Evolutionary conservation across 1,140 invertebrate genomes (phyloP).

Genomic region (Lycorma delicatula): DNA sequence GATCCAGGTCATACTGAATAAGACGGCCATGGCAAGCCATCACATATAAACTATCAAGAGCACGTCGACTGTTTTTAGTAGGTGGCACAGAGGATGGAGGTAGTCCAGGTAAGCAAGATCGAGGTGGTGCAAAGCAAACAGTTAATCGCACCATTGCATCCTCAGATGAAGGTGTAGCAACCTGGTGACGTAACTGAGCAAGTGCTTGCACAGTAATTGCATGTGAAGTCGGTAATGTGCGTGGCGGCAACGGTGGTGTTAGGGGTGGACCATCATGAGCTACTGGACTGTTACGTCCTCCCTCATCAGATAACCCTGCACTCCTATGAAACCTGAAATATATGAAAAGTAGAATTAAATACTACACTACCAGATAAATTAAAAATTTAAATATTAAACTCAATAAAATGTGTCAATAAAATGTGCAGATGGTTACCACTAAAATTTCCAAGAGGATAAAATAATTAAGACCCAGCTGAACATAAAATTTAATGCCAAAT

Average conservation of each 20-base stretch:
- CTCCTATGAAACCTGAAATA: conserved; percentile 78
- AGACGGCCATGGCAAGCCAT: conserved; percentile 81
- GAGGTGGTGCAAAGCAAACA: background rate
- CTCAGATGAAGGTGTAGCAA: background rate
- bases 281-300: conserved; percentile 67
- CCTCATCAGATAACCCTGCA: conserved; percentile 63
- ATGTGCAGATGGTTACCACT: background rate
- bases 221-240: conserved; percentile 80
- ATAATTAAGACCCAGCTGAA: too few species aligned
- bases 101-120: too few species aligned
- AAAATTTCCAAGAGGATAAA: too few species aligned
- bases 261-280: conserved; percentile 60
- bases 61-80: conserved; percentile 27
- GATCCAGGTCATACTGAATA: conserved; percentile 85
- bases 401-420: background rate
- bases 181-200: conserved; percentile 60
- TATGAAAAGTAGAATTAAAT: background rate
- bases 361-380: background rate
- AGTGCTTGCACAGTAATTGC: conserved; percentile 69
- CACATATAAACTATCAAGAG: conserved; percentile 79
- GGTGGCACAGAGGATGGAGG: background rate
- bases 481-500: too few species aligned
- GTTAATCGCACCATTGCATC: background rate
- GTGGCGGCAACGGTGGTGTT: conserved; percentile 82
- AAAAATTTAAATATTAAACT: background rate